Conservation (phyloP, 2,797 vertebrate genomes). For the Adelosebastes latens region DNA sequence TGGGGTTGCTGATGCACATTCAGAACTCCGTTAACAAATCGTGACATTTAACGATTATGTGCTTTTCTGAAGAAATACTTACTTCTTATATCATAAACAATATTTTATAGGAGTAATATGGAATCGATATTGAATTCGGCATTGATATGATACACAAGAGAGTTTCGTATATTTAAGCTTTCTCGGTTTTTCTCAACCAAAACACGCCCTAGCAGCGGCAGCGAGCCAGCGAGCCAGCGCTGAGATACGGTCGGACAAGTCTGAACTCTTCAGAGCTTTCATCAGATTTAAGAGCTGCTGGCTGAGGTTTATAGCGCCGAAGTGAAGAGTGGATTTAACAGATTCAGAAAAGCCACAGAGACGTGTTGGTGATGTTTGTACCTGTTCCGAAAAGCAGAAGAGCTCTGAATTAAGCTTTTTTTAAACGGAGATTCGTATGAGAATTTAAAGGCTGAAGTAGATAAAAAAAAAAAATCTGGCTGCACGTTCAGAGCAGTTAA, state of each 20-base stretch:
- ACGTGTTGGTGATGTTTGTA: neutral
- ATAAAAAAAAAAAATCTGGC: neutral
- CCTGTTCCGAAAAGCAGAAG: neutral
- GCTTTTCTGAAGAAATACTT: accelerated
- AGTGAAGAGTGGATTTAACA: neutral
- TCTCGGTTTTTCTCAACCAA: neutral
- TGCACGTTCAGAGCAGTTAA: neutral
- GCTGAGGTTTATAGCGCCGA: neutral
- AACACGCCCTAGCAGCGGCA: neutral
- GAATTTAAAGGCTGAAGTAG: neutral
- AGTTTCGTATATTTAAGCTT: accelerated
- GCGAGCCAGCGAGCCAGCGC: neutral
- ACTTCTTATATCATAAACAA: accelerated
- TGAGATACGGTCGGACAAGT: neutral
- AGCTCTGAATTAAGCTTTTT: neutral
- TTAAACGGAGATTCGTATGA: neutral
- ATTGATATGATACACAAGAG: accelerated
- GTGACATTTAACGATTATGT: accelerated
- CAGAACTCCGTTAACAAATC: neutral
- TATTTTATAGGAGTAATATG: accelerated
- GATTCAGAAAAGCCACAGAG: neutral
- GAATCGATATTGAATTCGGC: neutral
- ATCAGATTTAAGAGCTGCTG: neutral
- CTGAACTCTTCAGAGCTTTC: neutral
- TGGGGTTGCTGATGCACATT: neutral